Conservation (phyloP, 2,888 invertebrate species). For the Kuschelorhynchus macadamiae region DNA sequence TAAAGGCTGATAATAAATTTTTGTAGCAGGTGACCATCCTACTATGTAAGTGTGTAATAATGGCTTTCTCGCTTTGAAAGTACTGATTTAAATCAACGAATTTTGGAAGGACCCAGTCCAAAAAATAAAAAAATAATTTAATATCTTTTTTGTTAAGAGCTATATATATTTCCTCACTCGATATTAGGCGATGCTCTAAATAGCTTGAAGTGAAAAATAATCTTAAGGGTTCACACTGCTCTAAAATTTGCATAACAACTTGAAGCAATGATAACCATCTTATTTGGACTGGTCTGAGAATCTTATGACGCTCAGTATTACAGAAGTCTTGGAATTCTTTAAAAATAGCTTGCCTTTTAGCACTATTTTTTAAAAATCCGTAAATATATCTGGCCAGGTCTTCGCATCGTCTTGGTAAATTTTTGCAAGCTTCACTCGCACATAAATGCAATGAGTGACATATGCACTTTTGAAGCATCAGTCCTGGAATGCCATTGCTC, state of each 20-base stretch:
- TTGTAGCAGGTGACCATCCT: slow-evolving; percentile 1
- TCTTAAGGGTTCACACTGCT: slow-evolving; percentile 16
- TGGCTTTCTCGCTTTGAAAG: slow-evolving; percentile 17
- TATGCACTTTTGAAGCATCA: slow-evolving; percentile 60
- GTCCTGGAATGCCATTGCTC: slow-evolving; percentile 56
- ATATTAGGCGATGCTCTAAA: slow-evolving; percentile 11
- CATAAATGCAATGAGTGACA: slow-evolving; percentile 62
- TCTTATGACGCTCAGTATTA: slow-evolving; percentile 43
- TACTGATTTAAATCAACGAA: background rate
- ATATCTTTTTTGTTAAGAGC: background rate
- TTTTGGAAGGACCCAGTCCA: slow-evolving; percentile 9
- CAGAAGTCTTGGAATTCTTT: slow-evolving; percentile 48
- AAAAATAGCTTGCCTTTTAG: slow-evolving; percentile 45
- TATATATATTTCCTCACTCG: background rate
- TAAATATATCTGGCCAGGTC: slow-evolving; percentile 59
- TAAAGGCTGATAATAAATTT: background rate
- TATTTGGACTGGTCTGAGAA: slow-evolving; percentile 46
- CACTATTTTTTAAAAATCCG: slow-evolving; percentile 53
- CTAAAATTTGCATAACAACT: slow-evolving; percentile 19
- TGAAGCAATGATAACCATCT: slow-evolving; percentile 53
- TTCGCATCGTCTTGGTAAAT: slow-evolving; percentile 57
- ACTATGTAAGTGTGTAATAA: background rate
- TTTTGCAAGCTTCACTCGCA: slow-evolving; percentile 59
- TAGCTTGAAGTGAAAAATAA: slow-evolving; percentile 15
- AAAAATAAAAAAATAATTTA: background rate